A percentile compares a stretch with the other conserved stretches of the same genome.
Conservation (phyloP, 2,113 vertebrate species). For the Larimichthys crocea region DNA sequence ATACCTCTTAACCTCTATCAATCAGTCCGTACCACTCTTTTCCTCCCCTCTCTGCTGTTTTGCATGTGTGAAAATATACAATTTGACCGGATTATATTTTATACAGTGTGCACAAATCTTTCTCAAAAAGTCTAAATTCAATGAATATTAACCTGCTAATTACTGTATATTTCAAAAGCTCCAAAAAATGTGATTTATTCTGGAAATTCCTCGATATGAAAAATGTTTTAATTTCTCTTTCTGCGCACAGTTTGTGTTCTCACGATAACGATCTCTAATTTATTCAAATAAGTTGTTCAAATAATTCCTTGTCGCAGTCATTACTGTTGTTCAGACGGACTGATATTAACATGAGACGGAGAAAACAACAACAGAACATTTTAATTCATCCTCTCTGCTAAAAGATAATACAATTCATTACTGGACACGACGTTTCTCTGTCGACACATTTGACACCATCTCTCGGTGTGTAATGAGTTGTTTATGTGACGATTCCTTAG, state of each 20-base stretch:
- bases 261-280: constrained; percentile 67
- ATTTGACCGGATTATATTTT: neutral
- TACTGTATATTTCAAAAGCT: constrained; percentile 24
- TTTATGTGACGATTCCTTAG: constrained; percentile 48
- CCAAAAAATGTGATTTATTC: constrained; percentile 39
- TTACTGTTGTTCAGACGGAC: constrained; percentile 47
- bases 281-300: constrained; percentile 67
- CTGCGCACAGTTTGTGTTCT: constrained; percentile 53
- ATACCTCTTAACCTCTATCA: neutral
- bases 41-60: neutral
- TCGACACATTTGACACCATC: constrained; percentile 34
- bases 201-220: constrained; percentile 53
- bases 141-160: constrained; percentile 48
- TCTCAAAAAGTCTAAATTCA: constrained; percentile 15
- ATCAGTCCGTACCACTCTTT: neutral
- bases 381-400: constrained; percentile 42
- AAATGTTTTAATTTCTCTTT: constrained; percentile 49
- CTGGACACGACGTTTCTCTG: constrained; percentile 33
- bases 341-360: constrained; percentile 61
- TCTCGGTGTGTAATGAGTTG: constrained; percentile 53
- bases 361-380: constrained; percentile 65
- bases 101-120: neutral
- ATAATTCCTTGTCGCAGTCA: constrained; percentile 49
- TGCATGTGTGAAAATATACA: neutral
- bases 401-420: constrained; percentile 67